Conservation (phyloP, 2,113 vertebrate species). For the Chaetops frenatus region DNA sequence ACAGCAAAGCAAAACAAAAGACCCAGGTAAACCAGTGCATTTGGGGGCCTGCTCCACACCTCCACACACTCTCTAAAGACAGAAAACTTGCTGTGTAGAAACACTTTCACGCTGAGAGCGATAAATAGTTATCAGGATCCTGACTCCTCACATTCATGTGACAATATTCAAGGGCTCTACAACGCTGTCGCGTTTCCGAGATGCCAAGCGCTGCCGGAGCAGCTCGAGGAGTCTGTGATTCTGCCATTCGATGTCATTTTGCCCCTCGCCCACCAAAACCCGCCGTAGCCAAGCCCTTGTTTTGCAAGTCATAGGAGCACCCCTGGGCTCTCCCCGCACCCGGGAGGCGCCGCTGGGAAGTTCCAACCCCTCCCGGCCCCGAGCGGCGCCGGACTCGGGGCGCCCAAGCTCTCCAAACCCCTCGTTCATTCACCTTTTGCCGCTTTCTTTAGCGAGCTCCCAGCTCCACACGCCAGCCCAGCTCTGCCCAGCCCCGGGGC, state of each 20-base stretch:
- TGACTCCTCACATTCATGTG: accelerated
- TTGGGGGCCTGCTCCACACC: neutral
- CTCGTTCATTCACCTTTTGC: neutral
- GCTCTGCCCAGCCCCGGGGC: neutral
- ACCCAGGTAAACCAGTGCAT: accelerated
- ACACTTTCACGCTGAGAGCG: accelerated
- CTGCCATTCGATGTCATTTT: accelerated
- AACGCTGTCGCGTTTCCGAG: accelerated
- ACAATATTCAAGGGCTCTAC: accelerated
- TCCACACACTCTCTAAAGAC: accelerated
- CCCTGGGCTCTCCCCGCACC: neutral
- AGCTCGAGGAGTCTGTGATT: accelerated
- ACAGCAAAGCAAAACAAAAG: accelerated
- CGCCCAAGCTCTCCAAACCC: neutral
- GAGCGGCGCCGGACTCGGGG: accelerated
- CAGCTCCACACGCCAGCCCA: neutral
- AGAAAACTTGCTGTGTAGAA: neutral
- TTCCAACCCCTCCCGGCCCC: neutral
- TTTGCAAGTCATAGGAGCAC: neutral
- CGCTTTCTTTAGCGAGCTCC: neutral
- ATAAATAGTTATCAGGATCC: accelerated
- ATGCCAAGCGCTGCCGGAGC: neutral
- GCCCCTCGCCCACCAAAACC: neutral
- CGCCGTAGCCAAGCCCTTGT: accelerated
- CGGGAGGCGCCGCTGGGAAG: neutral